A percentile compares a stretch with the other conserved stretches of the same genome.
Evolutionary conservation across 2,888 invertebrate genomes (phyloP).

Genomic region (Machimus rusticus): DNA sequence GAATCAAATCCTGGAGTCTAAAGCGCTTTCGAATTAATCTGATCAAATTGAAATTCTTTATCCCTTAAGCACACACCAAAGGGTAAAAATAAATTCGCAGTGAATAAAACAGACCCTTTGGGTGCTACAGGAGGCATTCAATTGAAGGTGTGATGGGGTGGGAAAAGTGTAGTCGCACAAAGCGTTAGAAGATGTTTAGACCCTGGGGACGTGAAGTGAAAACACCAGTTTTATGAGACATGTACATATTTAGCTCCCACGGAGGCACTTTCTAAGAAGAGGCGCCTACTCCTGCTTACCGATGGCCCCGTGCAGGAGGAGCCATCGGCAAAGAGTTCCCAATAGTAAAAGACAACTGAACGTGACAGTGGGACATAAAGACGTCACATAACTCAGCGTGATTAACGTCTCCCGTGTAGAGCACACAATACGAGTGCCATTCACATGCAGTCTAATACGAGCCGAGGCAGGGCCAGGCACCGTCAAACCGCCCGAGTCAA

Average conservation of each 20-base stretch:
- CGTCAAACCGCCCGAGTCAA: conserved; percentile 24
- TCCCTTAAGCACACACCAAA: background rate
- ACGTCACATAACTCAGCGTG: conserved; percentile 63
- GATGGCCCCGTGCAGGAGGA: background rate
- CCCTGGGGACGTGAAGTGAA: background rate
- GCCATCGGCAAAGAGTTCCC: conserved; percentile 18
- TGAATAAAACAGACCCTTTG: background rate
- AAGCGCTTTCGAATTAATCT: background rate
- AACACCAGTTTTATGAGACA: background rate
- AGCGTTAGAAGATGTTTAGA: conserved; percentile 2
- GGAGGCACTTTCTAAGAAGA: background rate
- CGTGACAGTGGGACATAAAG: conserved; percentile 60
- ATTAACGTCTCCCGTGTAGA: conserved; percentile 57
- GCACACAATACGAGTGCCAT: conserved; percentile 28
- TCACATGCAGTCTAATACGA: background rate
- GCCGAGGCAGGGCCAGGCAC: background rate
- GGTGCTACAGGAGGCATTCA: background rate
- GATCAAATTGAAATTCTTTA: background rate
- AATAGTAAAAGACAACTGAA: conserved; percentile 55
- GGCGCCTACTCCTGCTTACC: background rate
- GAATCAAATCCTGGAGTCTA: background rate
- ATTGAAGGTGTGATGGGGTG: background rate
- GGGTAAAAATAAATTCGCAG: background rate
- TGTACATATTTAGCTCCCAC: background rate
- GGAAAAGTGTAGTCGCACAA: background rate